A percentile compares a stretch with the other conserved stretches of the same genome.
Evolutionary conservation across 2,797 vertebrate species (phyloP).

Genomic region (Alcedo quadribrachys): DNA sequence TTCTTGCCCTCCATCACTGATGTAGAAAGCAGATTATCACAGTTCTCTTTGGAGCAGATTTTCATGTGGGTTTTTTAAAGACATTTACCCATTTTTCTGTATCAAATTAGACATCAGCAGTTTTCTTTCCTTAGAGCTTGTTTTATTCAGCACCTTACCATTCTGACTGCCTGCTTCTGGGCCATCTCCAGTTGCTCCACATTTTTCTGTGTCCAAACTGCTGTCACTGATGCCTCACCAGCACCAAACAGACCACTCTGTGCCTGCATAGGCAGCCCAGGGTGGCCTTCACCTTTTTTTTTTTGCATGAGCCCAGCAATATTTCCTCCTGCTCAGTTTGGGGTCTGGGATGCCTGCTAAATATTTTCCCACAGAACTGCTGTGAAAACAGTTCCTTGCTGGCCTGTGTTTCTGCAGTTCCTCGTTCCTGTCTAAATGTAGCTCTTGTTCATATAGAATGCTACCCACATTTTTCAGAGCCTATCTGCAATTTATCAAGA

Average conservation of each 20-base stretch:
- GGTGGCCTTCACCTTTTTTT: background rate
- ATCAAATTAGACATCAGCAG: background rate
- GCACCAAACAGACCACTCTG: background rate
- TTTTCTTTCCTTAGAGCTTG: background rate
- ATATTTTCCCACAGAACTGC: background rate
- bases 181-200: background rate
- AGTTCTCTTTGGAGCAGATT: background rate
- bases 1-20: background rate
- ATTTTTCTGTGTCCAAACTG: background rate
- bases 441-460: background rate
- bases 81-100: background rate
- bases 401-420: background rate
- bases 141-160: background rate
- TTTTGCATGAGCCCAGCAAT: background rate
- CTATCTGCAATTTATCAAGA: slow-evolving; percentile 1
- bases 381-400: background rate
- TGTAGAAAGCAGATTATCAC: background rate
- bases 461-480: slow-evolving; percentile 9
- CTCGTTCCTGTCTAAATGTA: background rate
- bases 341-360: background rate
- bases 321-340: background rate
- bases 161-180: background rate
- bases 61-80: background rate
- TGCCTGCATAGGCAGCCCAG: background rate
- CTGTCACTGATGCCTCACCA: background rate